Base-by-base conservation (phyloP, 1,140 invertebrate species). In the Oedothorax gibbosus region DNA sequence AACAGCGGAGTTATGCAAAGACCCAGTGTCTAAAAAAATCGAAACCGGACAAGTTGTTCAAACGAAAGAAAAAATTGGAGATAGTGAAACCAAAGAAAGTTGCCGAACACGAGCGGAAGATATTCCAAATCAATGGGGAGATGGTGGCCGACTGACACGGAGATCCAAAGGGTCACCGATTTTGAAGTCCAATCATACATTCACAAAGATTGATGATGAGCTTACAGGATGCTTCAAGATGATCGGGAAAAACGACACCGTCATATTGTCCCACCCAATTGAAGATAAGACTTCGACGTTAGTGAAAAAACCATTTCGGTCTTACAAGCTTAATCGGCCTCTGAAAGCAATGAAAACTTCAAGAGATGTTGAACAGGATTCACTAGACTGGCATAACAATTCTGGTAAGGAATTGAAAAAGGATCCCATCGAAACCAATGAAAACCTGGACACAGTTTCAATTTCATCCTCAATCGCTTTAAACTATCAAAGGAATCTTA, bases 281-380 rank as follows among this genome's bases (percentile, higher is more conserved):
- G 2, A 18, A 18, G 14, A 9, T 0, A 2, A 12, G 0, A 8
- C 20, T 15, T 75, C 10, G 0, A 7, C 54, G 7, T 18, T 8
- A 0, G 12, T 21, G 7, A 51, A 14, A 60, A 20, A 21, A 35
- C 72, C 54, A 2, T 60, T 49, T 35, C 53, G 56, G 3, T 75
- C 72, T 5, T 75, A 75, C 35, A 75, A 60, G 60, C 20, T 10
- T 8, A 75, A 21, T 18, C 53, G 72, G 6, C 72, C 72, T 57
- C 9, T 9, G 5, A 75, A 51, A 75, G 56, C 4, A n/a, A 49
- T 11, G n/a, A 60, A 35, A 60, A 57, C 71, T 56, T 7, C 12
- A 49, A 49, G n/a, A 50, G n/a, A 11, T 35, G 21, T 7, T 11
- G 35, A 10, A 71, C 10, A 10, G 15, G 21, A 9, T 66, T 12